Evolutionary conservation across 2,888 invertebrate species (phyloP).

Genomic region (Clitarchus hookeri): DNA sequence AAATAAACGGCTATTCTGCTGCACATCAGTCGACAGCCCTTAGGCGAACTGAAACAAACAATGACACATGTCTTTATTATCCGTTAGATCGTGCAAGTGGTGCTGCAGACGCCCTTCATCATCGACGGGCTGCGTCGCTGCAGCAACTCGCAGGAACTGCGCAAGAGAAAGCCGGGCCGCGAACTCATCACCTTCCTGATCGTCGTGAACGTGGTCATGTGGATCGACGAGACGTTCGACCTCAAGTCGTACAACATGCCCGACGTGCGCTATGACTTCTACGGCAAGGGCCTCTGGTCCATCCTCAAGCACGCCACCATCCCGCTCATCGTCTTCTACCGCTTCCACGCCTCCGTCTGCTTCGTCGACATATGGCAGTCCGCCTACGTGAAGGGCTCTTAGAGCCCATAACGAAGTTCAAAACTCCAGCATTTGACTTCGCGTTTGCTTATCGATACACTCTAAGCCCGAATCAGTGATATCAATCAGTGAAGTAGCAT

Average conservation of each 20-base stretch:
- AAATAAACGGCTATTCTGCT: too few relatives aligned
- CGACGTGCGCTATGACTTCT: constrained; percentile 66
- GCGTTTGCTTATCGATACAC: too few relatives aligned
- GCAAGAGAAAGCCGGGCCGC: constrained; percentile 71
- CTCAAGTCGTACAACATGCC: constrained; percentile 60
- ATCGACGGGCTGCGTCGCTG: constrained; percentile 76
- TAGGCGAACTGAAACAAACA: not conserved
- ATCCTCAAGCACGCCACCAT: constrained; percentile 73
- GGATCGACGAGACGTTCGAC: constrained; percentile 75
- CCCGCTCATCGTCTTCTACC: constrained; percentile 76
- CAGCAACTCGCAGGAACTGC: constrained; percentile 65
- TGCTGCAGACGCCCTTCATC: constrained; percentile 76
- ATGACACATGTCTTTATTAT: not conserved
- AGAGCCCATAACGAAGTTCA: not conserved
- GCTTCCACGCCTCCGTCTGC: constrained; percentile 74
- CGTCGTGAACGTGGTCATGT: constrained; percentile 75
- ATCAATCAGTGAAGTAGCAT: too few relatives aligned
- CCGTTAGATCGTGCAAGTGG: constrained; percentile 67
- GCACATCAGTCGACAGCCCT: too few relatives aligned
- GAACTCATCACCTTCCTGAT: constrained; percentile 76
- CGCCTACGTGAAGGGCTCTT: not conserved
- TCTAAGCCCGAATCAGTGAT: too few relatives aligned
- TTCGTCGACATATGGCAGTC: constrained; percentile 22
- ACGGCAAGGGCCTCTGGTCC: constrained; percentile 72
- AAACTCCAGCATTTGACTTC: too few relatives aligned